phyloP scores from a whole-genome alignment of 2,888 invertebrate species.

The Tetramorium bicarinatum region DNA sequence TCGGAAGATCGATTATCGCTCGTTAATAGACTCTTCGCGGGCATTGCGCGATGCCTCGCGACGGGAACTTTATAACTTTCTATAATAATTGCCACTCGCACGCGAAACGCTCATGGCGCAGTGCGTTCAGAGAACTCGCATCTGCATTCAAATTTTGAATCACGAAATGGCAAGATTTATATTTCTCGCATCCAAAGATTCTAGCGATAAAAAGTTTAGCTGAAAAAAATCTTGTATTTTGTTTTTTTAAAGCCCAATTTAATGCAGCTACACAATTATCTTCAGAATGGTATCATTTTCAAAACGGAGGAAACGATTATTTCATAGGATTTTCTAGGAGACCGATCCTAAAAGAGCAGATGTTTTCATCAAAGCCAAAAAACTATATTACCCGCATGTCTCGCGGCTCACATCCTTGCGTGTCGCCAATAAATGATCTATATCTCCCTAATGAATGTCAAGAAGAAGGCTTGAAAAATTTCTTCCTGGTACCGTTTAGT shows the following conservation, averaged over 20 bases:
- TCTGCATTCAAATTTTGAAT: neutral
- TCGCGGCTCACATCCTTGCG: neutral
- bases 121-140: constrained; percentile 12
- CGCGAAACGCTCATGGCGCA: constrained; percentile 46
- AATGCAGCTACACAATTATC: neutral
- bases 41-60: constrained; percentile 53
- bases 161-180: neutral
- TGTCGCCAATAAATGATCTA: constrained; percentile 13
- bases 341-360: neutral
- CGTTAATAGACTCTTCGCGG: constrained; percentile 67
- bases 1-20: constrained; percentile 71
- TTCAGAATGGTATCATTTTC: neutral
- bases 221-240: neutral
- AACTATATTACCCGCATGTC: neutral
- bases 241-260: neutral
- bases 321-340: neutral
- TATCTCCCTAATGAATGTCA: neutral
- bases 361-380: neutral
- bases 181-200: neutral
- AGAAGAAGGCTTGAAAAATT: constrained; percentile 12
- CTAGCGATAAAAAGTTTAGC: neutral
- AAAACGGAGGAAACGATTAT: neutral
- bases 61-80: constrained; percentile 66
- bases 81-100: constrained; percentile 63
- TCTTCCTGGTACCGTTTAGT: neutral